Conservation (phyloP, 1,140 invertebrate genomes). For the Agrilus planipennis region DNA sequence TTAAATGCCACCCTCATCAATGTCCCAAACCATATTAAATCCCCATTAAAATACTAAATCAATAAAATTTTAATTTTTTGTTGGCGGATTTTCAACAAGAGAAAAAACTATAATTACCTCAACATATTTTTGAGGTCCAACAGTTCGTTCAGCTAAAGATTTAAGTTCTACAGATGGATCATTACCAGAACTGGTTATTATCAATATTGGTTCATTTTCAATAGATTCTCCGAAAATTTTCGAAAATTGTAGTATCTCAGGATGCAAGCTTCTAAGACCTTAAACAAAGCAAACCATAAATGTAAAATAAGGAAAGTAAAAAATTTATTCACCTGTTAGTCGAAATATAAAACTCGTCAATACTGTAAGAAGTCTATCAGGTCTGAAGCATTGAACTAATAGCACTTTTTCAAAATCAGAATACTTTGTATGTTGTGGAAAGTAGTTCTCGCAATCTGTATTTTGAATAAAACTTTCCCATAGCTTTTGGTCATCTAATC, state of each 20-base stretch:
- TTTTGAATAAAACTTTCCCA: constrained; percentile 57
- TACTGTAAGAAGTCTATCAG: constrained; percentile 64
- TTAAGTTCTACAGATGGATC: constrained; percentile 73
- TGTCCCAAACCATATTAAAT: too few species aligned
- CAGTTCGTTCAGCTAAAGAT: constrained; percentile 45
- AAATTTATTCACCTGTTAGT: constrained; percentile 43
- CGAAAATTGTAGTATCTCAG: constrained; percentile 47
- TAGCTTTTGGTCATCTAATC: constrained; percentile 45
- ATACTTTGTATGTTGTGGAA: constrained; percentile 39
- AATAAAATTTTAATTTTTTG: too few species aligned
- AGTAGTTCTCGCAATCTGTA: constrained; percentile 31
- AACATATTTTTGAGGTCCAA: constrained; percentile 44
- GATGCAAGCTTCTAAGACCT: constrained; percentile 48
- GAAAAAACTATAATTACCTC: constrained; percentile 35
- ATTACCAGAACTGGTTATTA: constrained; percentile 61
- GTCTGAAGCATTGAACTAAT: constrained; percentile 65
- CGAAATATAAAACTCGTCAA: constrained; percentile 59
- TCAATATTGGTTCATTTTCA: constrained; percentile 55
- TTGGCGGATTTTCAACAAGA: too few species aligned
- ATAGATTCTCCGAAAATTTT: constrained; percentile 46
- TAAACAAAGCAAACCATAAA: background rate
- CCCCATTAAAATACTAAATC: too few species aligned
- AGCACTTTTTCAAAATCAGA: constrained; percentile 77
- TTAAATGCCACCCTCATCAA: too few species aligned
- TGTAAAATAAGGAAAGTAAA: background rate